These are phyloP conservation scores for Dione juno DNA, from an alignment of 2,888 invertebrate species.

Conservation along the genomic window DNA sequence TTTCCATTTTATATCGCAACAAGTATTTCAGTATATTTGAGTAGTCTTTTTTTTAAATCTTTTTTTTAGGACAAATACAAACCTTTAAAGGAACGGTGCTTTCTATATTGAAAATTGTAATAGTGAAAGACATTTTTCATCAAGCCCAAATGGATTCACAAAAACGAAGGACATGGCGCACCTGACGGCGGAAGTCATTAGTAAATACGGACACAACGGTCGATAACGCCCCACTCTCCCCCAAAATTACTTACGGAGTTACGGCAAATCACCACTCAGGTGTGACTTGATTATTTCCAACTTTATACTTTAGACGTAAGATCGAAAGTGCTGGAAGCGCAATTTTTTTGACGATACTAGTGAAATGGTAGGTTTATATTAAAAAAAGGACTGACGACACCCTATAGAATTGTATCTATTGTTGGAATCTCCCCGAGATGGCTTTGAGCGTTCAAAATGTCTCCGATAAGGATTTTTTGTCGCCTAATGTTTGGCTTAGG, in stretches of 20 bases:
- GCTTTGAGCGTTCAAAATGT: constrained; percentile 60
- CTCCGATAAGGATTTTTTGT: constrained; percentile 55
- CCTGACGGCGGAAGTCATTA: constrained; percentile 84
- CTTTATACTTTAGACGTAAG: constrained; percentile 31
- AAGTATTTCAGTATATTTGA: too few species aligned
- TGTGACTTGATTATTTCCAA: constrained; percentile 21
- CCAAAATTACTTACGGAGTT: constrained; percentile 68
- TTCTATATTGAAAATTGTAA: constrained; percentile 32
- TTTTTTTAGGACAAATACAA: background rate
- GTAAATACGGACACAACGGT: constrained; percentile 77
- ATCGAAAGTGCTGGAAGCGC: constrained; percentile 39
- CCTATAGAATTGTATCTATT: constrained; percentile 70
- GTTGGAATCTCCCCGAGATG: constrained; percentile 66
- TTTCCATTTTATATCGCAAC: background rate
- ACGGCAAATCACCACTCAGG: constrained; percentile 49
- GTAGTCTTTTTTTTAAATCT: background rate
- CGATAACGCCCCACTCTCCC: constrained; percentile 77
- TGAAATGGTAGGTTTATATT: constrained; percentile 55
- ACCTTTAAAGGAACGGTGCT: constrained; percentile 26
- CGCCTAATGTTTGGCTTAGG: constrained; percentile 47
- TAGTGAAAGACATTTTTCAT: constrained; percentile 42
- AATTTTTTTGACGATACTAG: constrained; percentile 44
- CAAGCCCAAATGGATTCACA: constrained; percentile 49
- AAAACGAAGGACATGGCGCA: constrained; percentile 67
- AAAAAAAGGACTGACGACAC: constrained; percentile 75